Base-by-base conservation (phyloP, 35 echinoderm and acorn worm genomes). In the Ophiothrix spiculata region DNA sequence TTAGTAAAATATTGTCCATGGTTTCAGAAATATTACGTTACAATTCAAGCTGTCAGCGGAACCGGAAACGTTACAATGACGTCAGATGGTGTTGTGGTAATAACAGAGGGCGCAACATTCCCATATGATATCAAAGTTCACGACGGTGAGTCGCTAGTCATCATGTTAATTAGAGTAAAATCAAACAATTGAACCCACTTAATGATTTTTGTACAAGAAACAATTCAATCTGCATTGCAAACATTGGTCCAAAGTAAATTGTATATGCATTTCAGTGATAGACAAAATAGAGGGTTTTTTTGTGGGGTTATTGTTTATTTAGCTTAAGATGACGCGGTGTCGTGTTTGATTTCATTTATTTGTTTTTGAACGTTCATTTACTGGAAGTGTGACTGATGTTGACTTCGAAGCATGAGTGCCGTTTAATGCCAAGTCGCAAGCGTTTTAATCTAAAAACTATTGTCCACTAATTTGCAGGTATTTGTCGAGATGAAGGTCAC, bases 61-160 rank as follows among this genome's bases (percentile, higher is more conserved):
- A 54, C 45, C 29, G 87, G 87, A 73, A 89, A 37, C n/a, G 79
- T 82, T 21, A 81, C 25, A 64, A 79, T 89, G 25, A 89, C 77
- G 33, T 89, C 87, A 35, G 87, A 89, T 69, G 87, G 80, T 49
- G 37, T 75, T 35, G 40, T 31, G 34, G 29, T 49, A 23, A 73
- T 73, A 19, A 6, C 16, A 37, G 34, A 76, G 33, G 60, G 38
- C 56, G 60, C 60, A 25, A 25, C 6, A 10, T 49, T 49, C 6
- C 42, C 42, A 10, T 6, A 49, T 49, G 6, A 6, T 49, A 49
- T 49, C 60, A 4, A 25, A 4, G 29, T 69, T n/a, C 8, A 12
- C 60, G 60, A 69, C 23, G 23, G 60, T 12, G 8, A 2, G 60
- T 28, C 60, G 29, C 25, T 15, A 11, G 45, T 54, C 8, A 54